These are phyloP conservation scores for Hormiphora californensis DNA, from an alignment of 37 sponge, comb jelly and placozoan species.

Conservation along the genomic window DNA sequence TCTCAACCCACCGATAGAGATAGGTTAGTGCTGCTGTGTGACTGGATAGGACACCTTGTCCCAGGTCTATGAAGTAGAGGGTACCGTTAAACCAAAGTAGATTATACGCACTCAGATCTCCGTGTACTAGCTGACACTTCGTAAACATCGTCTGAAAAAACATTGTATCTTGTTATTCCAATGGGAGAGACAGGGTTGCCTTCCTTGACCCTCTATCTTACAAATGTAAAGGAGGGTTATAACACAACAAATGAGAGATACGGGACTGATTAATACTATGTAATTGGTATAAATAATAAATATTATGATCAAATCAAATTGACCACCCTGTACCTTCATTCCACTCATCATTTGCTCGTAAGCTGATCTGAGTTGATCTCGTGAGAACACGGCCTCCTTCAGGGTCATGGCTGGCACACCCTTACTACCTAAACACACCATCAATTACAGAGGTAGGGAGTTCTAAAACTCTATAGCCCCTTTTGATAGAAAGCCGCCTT, in stretches of 20 bases:
- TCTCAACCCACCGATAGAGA: conserved; percentile 3
- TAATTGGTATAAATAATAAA: too few relatives aligned
- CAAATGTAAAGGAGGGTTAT: too few relatives aligned
- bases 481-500: too few relatives aligned
- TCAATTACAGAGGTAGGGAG: too few relatives aligned
- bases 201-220: too few relatives aligned
- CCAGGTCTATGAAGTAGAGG: conserved; percentile 85
- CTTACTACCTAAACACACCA: conserved; percentile 28
- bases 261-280: neutral
- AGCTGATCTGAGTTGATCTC: conserved; percentile 63
- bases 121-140: conserved; percentile 76
- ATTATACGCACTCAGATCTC: conserved; percentile 94
- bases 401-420: conserved; percentile 76
- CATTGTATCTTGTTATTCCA: too few relatives aligned
- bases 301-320: too few relatives aligned
- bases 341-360: conserved; percentile 65
- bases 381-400: conserved; percentile 65
- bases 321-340: conserved; percentile 50
- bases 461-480: too few relatives aligned
- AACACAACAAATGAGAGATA: too few relatives aligned
- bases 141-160: conserved; percentile 65
- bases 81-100: conserved; percentile 80
- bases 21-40: conserved; percentile 40
- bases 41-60: conserved; percentile 72
- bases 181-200: too few relatives aligned